phyloP scores from a whole-genome alignment of 2,113 vertebrate genomes.

The Eleginops maclovinus region DNA sequence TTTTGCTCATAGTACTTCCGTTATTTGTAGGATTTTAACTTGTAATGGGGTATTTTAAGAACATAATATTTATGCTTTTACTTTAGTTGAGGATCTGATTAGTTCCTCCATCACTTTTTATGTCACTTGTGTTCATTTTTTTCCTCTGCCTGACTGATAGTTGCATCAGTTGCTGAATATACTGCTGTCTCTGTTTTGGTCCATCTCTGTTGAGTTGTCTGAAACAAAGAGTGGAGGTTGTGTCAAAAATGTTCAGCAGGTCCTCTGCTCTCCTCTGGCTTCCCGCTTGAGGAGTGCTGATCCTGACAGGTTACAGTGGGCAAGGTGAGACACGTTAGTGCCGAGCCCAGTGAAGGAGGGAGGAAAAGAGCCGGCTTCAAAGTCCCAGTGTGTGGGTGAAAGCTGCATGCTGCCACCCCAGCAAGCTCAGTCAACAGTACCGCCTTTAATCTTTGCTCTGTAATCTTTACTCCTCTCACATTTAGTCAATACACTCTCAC shows the following conservation, averaged over 20 bases:
- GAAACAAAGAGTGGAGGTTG: conserved; percentile 31
- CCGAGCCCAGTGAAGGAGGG: conserved; percentile 56
- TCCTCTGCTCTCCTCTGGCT: conserved; percentile 52
- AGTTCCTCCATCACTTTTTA: no score
- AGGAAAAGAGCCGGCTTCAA: conserved; percentile 63
- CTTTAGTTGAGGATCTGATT: no score
- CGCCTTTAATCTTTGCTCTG: conserved; percentile 80
- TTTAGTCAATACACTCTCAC: conserved; percentile 77
- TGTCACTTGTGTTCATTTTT: conserved; percentile 3
- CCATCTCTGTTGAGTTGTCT: conserved; percentile 47
- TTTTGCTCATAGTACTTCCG: no score
- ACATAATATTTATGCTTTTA: no score
- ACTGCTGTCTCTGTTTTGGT: conserved; percentile 60
- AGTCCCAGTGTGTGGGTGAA: conserved; percentile 74
- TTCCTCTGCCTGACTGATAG: conserved; percentile 40
- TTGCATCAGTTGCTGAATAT: conserved; percentile 73
- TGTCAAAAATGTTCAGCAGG: conserved; percentile 70
- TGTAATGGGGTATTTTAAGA: no score
- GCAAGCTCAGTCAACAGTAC: conserved; percentile 74
- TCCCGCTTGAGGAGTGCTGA: conserved; percentile 62
- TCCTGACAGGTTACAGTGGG: conserved; percentile 78
- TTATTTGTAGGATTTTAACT: no score
- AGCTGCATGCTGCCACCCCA: conserved; percentile 70
- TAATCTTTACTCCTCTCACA: conserved; percentile 76
- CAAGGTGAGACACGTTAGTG: conserved; percentile 78